Percentiles rank a stretch among this genome's conserved stretches.
Conservation (phyloP, 2,113 vertebrate genomes). For the Hydrolagus affinis region DNA sequence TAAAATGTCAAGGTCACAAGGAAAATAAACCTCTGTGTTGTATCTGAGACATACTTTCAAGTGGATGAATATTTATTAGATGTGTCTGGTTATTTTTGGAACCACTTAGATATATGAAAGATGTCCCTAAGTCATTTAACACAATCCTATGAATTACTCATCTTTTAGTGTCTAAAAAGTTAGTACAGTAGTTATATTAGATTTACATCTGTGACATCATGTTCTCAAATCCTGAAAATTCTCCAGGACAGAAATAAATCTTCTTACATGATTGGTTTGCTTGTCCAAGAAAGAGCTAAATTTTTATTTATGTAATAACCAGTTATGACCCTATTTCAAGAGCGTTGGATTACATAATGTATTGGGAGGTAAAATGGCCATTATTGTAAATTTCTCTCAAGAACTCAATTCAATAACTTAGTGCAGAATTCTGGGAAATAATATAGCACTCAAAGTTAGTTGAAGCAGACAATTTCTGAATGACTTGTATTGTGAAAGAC, state of each 20-base stretch:
- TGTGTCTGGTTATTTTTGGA: no score
- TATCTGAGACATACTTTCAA: background rate
- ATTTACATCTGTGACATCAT: no score
- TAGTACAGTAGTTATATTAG: no score
- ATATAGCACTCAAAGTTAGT: background rate
- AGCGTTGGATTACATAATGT: background rate
- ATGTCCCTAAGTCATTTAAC: no score
- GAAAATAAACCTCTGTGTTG: background rate
- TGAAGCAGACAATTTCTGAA: background rate
- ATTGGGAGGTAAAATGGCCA: background rate
- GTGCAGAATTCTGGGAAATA: background rate
- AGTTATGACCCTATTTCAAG: background rate
- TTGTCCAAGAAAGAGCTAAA: no score
- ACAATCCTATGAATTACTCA: no score
- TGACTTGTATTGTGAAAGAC: background rate
- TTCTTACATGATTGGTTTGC: no score
- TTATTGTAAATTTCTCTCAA: background rate
- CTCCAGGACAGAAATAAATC: no score
- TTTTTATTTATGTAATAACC: background rate
- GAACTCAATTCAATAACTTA: background rate
- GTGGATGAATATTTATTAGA: background rate
- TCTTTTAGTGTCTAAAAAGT: no score
- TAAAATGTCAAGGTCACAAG: background rate
- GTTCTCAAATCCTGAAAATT: no score
- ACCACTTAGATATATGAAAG: no score